Evolutionary conservation across 2,888 invertebrate species (phyloP), one percentile per base, ranked within the genome.

Genomic region (Acleris sparsana): DNA sequence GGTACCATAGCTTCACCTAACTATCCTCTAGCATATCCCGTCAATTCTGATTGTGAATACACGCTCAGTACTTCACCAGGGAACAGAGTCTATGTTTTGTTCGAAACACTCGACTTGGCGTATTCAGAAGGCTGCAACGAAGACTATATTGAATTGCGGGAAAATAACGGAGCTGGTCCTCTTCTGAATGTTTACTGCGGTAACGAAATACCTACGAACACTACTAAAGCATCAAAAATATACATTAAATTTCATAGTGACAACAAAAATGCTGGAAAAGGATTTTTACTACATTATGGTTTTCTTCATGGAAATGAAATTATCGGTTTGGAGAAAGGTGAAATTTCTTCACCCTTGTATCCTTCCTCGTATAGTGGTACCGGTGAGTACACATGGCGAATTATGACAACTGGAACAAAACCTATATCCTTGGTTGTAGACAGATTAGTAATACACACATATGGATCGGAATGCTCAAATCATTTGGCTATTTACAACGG

Each of bases 111-210:
- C 75, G 94, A 95, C 67, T 75, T 98, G 69, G 95, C 95, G 72
- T 82, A 90, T 9, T 96, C 96, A 4, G 95, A 95, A 5, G 93
- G 94, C 72, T 99, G 99, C 80, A 95, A 96, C 75, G 93, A 94
- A 51, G 98, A 99, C 84, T 98, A 96, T 83, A 85, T 99, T 43
- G 98, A 98, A 93, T 93, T 99, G 62, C 94, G 97, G 33, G 95
- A 96, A 88, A 82, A 88, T 0, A 84, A 93, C 73, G 92, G 93
- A 0, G 84, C 87, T 5, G 98, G 98, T 5, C 85, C 86, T 20
- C 77, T 98, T 16, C 75, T 97, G 16, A 92, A 85, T 0, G 92
- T 95, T 4, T 97, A 93, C 80, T 98, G 98, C 86, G 96, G 97
- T 11, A 90, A 84, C 52, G 85, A 89, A 2, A 74, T 93, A 16